Evolutionary conservation across 2,888 invertebrate species (phyloP).

Genomic region (Trachelus tabidus): DNA sequence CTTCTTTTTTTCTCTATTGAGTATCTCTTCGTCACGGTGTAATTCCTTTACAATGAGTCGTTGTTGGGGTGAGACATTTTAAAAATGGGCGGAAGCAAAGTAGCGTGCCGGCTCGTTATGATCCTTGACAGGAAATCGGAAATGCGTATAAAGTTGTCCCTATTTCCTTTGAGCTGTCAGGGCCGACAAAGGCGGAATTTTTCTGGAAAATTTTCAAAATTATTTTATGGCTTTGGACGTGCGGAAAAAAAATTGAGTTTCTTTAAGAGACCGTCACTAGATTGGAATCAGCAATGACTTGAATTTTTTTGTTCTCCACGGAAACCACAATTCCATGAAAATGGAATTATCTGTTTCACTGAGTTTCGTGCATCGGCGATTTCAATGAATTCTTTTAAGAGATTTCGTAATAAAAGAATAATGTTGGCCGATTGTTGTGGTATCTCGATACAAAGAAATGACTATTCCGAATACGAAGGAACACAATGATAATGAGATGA

Average conservation of each 20-base stretch:
- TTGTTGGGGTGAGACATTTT: not conserved
- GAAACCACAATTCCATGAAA: not conserved
- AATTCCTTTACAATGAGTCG: not conserved
- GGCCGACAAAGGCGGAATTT: not conserved
- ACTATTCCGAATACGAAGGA: not conserved
- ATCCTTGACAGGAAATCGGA: constrained; percentile 1
- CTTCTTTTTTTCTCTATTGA: not conserved
- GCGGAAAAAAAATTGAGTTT: not conserved
- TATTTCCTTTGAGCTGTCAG: not conserved
- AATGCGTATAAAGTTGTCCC: constrained; percentile 3
- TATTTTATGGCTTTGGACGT: not conserved
- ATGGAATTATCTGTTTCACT: not conserved
- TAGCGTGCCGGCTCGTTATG: not conserved
- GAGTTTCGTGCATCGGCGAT: not conserved
- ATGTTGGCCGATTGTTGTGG: not conserved
- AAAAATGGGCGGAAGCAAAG: not conserved
- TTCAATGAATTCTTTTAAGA: not conserved
- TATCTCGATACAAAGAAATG: not conserved
- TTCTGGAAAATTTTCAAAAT: constrained; percentile 2
- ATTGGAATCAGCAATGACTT: not conserved
- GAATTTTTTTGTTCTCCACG: not conserved
- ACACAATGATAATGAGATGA: not conserved
- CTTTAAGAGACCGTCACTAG: not conserved
- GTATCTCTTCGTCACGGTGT: not conserved
- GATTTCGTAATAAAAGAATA: not conserved